Evolutionary conservation across 2,797 vertebrate species (phyloP), one percentile per base, ranked within the genome.

Genomic region (Naso thynnoides): DNA sequence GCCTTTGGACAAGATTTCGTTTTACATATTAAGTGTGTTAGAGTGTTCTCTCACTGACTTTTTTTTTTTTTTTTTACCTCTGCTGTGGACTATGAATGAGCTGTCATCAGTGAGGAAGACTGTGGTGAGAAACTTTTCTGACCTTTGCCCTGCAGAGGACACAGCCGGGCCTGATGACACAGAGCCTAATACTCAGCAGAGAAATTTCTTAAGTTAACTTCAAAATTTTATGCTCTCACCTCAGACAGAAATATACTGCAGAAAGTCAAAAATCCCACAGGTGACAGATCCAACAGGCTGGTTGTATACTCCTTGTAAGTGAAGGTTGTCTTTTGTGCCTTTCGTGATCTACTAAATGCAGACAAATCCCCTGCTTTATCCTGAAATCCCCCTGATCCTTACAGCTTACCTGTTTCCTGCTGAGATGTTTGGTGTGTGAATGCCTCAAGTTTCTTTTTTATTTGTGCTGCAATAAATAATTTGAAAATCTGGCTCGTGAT

Each of bases 321-420:
- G 33, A 73, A 74, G 56, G 73, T 64, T 82, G 45, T 63, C n/a
- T 81, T 41, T n/a, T 48, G 54, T 77, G 47, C 2, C 52, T 6
- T 15, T 53, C 65, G 72, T 76, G 82, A 86, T 74, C 70, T 79
- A 61, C 69, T 86, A 58, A 57, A 71, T 74, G 77, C 21, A 71
- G 82, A 75, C 88, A 91, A 36, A 91, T 88, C 91, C 87, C 21
- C 60, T 65, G 24, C 80, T 86, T 88, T 38, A 89, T 84, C 86
- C 79, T 72, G 64, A 91, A 93, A 94, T 91, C 92, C 91, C 88
- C 73, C 78, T 94, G 87, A 93, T 86, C 75, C 77, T 64, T 73
- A 88, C 82, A 92, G 91, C 76, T 94, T 93, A 93, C 55, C 73
- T 82, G 68, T 31, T 59, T 56, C 61, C 50, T 77, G 80, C 38